These are phyloP conservation scores for Lasioglossum villosulum DNA, from an alignment of 2,888 invertebrate species.

Conservation along the genomic window DNA sequence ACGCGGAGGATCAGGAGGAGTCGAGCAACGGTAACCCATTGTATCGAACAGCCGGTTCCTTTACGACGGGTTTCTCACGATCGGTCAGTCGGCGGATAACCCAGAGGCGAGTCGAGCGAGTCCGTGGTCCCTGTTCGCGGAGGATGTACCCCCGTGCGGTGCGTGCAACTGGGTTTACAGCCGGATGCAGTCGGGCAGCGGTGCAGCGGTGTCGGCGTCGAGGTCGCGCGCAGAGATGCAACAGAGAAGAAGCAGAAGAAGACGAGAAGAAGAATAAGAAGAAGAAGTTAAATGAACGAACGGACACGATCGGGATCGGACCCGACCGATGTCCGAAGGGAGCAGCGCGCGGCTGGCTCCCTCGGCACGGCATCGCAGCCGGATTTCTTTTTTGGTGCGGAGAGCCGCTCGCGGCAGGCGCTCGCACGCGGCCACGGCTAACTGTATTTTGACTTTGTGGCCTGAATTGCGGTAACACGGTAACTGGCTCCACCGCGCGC, in stretches of 20 bases:
- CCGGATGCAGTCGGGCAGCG: conserved; percentile 65
- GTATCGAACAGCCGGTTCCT: conserved; percentile 63
- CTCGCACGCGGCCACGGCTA: conserved; percentile 78
- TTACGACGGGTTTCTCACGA: conserved; percentile 66
- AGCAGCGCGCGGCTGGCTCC: conserved; percentile 17
- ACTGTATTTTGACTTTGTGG: conserved; percentile 85
- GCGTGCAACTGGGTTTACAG: conserved; percentile 72
- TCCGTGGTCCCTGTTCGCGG: conserved; percentile 26
- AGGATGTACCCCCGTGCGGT: conserved; percentile 47
- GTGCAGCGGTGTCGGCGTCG: conserved; percentile 43
- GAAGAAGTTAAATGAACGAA: conserved; percentile 8
- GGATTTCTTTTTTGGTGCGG: conserved; percentile 74
- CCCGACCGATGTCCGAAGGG: conserved; percentile 15
- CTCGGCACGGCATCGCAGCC: conserved; percentile 60
- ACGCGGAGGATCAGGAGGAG: conserved; percentile 22
- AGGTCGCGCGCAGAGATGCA: conserved; percentile 45
- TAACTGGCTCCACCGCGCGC: conserved; percentile 84
- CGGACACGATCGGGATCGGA: background rate
- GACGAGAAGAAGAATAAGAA: background rate
- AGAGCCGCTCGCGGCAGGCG: conserved; percentile 31
- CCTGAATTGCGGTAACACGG: conserved; percentile 85
- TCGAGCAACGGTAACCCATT: conserved; percentile 64
- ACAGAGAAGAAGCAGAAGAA: background rate
- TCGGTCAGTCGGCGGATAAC: conserved; percentile 62
- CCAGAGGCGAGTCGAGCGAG: conserved; percentile 53